Evolutionary conservation across 1,140 invertebrate species (phyloP).

Genomic region (Doryteuthis pealeii): DNA sequence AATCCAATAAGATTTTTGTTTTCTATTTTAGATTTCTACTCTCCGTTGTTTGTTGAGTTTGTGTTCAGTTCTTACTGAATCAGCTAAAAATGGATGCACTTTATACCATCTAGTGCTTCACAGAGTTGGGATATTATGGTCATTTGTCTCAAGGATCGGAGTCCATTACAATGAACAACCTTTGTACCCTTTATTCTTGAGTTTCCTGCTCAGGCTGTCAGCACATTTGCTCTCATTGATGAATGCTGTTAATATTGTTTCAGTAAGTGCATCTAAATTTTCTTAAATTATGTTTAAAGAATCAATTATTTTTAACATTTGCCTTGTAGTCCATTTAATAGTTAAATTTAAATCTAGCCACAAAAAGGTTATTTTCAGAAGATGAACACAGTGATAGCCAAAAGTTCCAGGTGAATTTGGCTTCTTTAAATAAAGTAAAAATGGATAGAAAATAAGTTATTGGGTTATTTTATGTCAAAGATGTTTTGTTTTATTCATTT

Average conservation of each 20-base stretch:
- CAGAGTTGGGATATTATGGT: neutral
- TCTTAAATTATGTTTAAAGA: neutral
- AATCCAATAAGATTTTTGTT: too few relatives aligned
- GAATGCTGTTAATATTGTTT: neutral
- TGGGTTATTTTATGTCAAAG: too few relatives aligned
- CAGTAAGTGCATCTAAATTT: neutral
- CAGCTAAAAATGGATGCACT: neutral
- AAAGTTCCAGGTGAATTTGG: too few relatives aligned
- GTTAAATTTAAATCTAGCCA: too few relatives aligned
- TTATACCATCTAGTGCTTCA: neutral
- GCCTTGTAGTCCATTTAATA: too few relatives aligned
- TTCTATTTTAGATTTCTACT: neutral
- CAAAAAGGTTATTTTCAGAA: too few relatives aligned
- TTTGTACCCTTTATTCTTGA: neutral
- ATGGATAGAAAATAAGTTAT: too few relatives aligned
- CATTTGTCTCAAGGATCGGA: neutral
- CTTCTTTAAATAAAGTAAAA: too few relatives aligned
- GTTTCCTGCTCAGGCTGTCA: neutral
- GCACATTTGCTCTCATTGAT: neutral
- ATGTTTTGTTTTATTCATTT: too few relatives aligned
- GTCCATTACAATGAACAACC: neutral
- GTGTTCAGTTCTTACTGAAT: neutral
- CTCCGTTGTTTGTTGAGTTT: neutral
- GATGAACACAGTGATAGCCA: too few relatives aligned
- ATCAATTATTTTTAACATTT: too few relatives aligned